Evolutionary conservation across 2,113 vertebrate genomes (phyloP).

Genomic region (Nipponia nippon): DNA sequence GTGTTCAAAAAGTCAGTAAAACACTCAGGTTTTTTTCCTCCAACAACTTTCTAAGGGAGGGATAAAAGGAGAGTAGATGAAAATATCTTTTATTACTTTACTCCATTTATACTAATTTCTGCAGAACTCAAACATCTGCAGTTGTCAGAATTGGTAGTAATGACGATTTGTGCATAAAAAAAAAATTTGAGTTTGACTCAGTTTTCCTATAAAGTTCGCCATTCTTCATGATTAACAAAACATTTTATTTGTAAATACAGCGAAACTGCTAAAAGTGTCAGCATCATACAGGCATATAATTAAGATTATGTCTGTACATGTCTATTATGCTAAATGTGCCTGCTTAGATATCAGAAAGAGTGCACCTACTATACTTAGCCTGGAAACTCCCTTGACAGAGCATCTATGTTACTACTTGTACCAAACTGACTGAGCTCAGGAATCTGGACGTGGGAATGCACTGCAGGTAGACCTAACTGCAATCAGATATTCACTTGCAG

Average conservation of each 20-base stretch:
- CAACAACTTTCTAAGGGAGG: neutral
- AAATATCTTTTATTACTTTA: neutral
- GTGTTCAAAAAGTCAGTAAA: neutral
- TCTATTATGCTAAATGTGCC: neutral
- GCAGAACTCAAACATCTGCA: neutral
- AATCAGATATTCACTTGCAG: neutral
- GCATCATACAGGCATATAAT: neutral
- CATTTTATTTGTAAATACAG: neutral
- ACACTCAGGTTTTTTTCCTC: neutral
- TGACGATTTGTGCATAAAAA: neutral
- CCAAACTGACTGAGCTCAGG: neutral
- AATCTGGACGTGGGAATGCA: neutral
- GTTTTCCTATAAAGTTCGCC: neutral
- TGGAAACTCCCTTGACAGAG: neutral
- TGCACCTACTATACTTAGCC: neutral
- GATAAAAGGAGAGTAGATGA: neutral
- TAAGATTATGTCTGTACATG: neutral
- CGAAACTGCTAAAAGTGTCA: neutral
- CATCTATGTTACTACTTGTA: neutral
- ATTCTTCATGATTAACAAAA: neutral
- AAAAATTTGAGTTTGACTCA: neutral
- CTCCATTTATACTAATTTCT: neutral
- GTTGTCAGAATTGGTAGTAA: neutral
- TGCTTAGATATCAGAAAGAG: neutral
- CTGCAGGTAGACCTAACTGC: neutral